These are phyloP conservation scores for Myotis lucifugus DNA, from an alignment of 2,113 vertebrate genomes.

Conservation along the genomic window DNA sequence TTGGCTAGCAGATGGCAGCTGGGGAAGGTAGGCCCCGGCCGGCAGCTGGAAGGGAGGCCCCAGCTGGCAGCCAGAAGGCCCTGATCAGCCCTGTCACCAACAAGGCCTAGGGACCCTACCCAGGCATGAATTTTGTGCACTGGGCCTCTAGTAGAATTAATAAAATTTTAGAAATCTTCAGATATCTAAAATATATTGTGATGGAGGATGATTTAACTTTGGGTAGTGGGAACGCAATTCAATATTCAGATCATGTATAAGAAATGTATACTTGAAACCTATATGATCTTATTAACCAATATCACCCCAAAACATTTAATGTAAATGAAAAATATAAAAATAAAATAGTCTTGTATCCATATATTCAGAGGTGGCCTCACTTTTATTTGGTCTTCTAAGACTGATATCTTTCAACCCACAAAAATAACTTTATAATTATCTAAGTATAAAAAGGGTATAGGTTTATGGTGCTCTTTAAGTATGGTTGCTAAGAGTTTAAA, in stretches of 20 bases:
- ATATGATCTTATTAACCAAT: not conserved
- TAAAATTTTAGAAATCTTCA: not conserved
- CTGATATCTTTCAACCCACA: not conserved
- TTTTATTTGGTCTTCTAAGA: not conserved
- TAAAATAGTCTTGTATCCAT: not conserved
- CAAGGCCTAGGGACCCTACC: too few relatives aligned
- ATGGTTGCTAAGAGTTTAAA: not conserved
- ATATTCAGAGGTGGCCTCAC: not conserved
- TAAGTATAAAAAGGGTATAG: not conserved
- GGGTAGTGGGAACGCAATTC: too few relatives aligned
- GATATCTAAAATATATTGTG: not conserved
- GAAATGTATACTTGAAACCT: not conserved
- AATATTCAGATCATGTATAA: too few relatives aligned
- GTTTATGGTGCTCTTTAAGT: not conserved
- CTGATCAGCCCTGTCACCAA: too few relatives aligned
- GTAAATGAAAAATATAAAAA: not conserved
- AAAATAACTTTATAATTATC: not conserved
- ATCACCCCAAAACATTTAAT: not conserved
- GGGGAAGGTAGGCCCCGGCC: accelerated
- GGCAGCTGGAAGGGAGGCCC: too few relatives aligned
- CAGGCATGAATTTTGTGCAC: too few relatives aligned
- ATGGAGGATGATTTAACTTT: too few relatives aligned
- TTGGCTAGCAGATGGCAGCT: too few relatives aligned
- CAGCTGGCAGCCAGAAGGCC: too few relatives aligned
- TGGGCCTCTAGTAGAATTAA: not conserved